A percentile compares a stretch with the other conserved stretches of the same genome.
Conservation (phyloP, 1,140 invertebrate species). For the Trachymyrmex cornetzi region DNA sequence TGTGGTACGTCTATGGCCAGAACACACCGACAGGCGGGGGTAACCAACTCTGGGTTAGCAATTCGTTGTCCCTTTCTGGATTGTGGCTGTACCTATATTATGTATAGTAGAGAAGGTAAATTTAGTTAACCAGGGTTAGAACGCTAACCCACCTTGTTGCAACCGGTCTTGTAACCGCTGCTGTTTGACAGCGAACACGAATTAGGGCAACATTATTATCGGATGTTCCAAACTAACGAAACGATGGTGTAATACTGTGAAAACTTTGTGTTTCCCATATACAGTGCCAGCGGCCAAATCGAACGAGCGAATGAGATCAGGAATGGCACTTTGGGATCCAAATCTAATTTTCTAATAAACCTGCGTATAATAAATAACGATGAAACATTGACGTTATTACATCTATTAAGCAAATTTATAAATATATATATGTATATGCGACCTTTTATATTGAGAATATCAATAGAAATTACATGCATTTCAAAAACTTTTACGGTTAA, state of each 20-base stretch:
- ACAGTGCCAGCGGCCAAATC: conserved; percentile 14
- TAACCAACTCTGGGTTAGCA: conserved; percentile 59
- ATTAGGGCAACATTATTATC: conserved; percentile 64
- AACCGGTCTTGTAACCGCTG: conserved; percentile 39
- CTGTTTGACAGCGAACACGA: conserved; percentile 62
- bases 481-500: neutral
- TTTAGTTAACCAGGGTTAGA: conserved; percentile 63
- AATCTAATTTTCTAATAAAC: conserved; percentile 28
- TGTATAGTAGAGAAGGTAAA: conserved; percentile 61
- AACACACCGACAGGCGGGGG: conserved; percentile 46
- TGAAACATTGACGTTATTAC: neutral
- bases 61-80: conserved; percentile 61
- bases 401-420: too few species aligned
- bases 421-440: neutral
- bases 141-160: conserved; percentile 60
- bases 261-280: conserved; percentile 42
- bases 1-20: conserved; percentile 43
- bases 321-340: neutral
- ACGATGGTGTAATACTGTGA: conserved; percentile 53
- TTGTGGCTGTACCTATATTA: conserved; percentile 54
- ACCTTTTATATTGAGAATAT: neutral
- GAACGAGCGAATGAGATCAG: conserved; percentile 20
- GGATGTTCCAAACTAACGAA: conserved; percentile 63
- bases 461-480: neutral
- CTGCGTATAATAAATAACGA: neutral